Evolutionary conservation across 92 coral and sea anemone genomes (phyloP), one percentile per base, ranked within the genome.

Genomic region (Siderastrea siderea): DNA sequence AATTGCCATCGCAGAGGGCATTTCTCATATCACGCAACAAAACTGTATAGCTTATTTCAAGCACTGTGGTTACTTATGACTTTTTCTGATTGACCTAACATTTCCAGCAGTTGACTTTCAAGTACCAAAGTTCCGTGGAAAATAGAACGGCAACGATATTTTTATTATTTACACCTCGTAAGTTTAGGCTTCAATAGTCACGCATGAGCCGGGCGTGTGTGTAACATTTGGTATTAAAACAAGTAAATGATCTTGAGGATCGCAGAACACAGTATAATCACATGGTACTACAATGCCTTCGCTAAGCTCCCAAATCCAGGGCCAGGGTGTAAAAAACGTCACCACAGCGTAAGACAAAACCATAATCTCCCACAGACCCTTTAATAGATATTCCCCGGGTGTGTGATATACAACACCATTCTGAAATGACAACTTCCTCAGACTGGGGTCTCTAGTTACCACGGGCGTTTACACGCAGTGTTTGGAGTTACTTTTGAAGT

Each of bases 251-350:
- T 83, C 87, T 70, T 68, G 26, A 16, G 87, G 87, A 72, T 83
- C 87, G 47, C 87, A 83, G 47, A 83, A 83, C 50, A 83, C 8
- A 58, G 73, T 83, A 71, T 83, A 83, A 52, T 59, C 73, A 72
- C 80, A 83, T 5, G 80, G 87, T 26, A 83, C 80, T 7, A 83
- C 44, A 8, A 58, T 83, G 79, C 87, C 87, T 53, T 80, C 87
- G 13, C 87, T 71, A 17, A 68, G 87, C 87, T 83, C 57, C 87
- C 87, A 83, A 57, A 71, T 83, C 78, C 87, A 17, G 57, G 87
- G 87, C 80, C 80, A 83, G 13, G 87, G 87, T 83, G 79, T 13
- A 83, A 8, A 60, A 63, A 26, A 26, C 38, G 38, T 26, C 0
- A 26, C 38, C 38, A 26, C 38, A 26, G 38, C 38, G 38, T 26